Percentiles rank a stretch among this genome's conserved stretches.
These are phyloP conservation scores for Syngnathus typhle DNA, from an alignment of 2,113 vertebrate species.

Conservation along the genomic window DNA sequence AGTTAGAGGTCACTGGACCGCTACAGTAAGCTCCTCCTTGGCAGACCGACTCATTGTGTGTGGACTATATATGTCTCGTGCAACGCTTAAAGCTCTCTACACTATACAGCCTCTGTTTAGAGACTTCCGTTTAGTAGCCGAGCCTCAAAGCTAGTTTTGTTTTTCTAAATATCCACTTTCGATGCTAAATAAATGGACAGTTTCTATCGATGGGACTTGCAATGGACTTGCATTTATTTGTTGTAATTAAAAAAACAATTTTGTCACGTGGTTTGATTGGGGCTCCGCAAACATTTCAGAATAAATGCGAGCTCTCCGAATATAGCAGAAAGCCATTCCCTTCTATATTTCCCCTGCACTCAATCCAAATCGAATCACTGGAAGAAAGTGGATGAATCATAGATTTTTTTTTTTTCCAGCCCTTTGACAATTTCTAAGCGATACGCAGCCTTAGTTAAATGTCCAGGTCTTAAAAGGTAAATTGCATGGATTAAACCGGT, in stretches of 20 bases:
- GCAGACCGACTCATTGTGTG: constrained; percentile 2
- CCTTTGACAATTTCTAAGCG: constrained; percentile 7
- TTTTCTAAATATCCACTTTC: background rate
- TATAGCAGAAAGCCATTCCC: background rate
- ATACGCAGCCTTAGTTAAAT: constrained; percentile 9
- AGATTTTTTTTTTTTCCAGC: background rate
- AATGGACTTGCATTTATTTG: background rate
- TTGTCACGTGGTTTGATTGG: background rate
- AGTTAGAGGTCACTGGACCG: constrained; percentile 38
- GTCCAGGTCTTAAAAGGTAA: background rate
- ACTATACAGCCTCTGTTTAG: background rate
- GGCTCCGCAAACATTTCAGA: background rate
- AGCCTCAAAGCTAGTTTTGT: background rate
- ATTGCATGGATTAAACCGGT: background rate
- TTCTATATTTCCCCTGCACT: background rate
- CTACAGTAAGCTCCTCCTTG: constrained; percentile 25
- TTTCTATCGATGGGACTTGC: background rate
- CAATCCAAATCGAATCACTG: constrained; percentile 4
- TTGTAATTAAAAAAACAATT: too few relatives aligned
- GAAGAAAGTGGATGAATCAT: background rate
- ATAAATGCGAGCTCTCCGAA: background rate
- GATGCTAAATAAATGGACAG: background rate
- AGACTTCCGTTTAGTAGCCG: background rate
- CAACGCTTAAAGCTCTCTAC: constrained; percentile 10
- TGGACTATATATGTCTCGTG: constrained; percentile 21